Evolutionary conservation across 2,888 invertebrate genomes (phyloP), one percentile per base, ranked within the genome.

Genomic region (Pelosia muscerda): DNA sequence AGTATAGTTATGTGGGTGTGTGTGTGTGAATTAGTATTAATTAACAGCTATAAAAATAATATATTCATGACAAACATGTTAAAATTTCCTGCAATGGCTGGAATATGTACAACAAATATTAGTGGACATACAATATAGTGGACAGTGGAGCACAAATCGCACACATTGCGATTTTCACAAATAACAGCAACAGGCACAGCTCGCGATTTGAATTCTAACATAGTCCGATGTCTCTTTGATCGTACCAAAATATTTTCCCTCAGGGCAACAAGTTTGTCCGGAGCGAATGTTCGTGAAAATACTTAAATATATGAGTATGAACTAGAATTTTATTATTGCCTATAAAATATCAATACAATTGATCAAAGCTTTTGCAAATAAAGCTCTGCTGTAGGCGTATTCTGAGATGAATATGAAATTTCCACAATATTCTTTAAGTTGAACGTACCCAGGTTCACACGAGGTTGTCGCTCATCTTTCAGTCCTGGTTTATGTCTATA

Each of bases 261-360:
- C 2, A 8, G 9, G 49, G 49, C 49, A 49, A 49, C 49, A 49
- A 49, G 49, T 49, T 49, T 49, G 9, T 49, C 49, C 49, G 8
- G 49, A 19, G 9, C 19, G 8, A 49, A n/a, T n/a, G 49, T n/a
- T 49, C 49, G n/a, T 49, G 15, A 49, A 49, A 49, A n/a, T n/a
- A 49, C 42, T 42, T 42, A 42, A 19, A 5, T 42, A 42, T 42
- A 6, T 42, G 42, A 19, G 19, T 42, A 6, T 42, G 42, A 49
- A 49, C 49, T 49, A 49, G n/a, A n/a, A 49, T n/a, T 19, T 49
- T n/a, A 49, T 49, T 49, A 49, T n/a, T n/a, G 49, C n/a, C n/a
- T 19, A 42, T 42, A 42, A 42, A 42, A 42, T 38, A 42, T 5
- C 6, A 42, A 15, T n/a, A 49, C n/a, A 49, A 49, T n/a, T 49